A percentile compares a stretch with the other conserved stretches of the same genome.
Conservation (phyloP, 2,113 vertebrate genomes). For the Labeo rohita region DNA sequence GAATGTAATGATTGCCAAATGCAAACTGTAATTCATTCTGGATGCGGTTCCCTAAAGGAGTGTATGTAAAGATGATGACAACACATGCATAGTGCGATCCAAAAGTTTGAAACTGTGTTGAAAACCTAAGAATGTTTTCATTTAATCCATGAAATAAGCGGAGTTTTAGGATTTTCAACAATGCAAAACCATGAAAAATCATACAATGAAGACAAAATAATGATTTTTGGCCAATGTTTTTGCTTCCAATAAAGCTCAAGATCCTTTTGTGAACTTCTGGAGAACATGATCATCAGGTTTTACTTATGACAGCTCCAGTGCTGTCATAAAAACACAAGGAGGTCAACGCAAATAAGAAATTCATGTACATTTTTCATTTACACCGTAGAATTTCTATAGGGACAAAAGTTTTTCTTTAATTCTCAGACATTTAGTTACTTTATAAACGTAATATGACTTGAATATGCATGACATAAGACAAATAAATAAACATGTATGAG, state of each 20-base stretch:
- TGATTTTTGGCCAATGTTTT: neutral
- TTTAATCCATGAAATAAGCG: neutral
- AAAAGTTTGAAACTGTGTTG: neutral
- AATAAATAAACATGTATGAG: too few species aligned
- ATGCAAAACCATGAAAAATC: neutral
- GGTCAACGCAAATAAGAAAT: neutral
- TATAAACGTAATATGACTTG: too few species aligned
- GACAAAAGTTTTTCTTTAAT: neutral
- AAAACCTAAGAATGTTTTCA: neutral
- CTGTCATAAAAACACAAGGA: neutral
- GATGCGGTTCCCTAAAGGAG: neutral
- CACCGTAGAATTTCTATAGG: neutral
- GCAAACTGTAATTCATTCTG: slow-evolving; percentile 11
- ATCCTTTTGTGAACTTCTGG: neutral
- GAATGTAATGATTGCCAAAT: slow-evolving; percentile 22
- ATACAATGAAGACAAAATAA: neutral
- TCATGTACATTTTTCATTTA: neutral
- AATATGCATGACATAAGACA: too few species aligned
- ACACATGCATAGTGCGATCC: neutral
- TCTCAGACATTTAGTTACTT: too few species aligned
- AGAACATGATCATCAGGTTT: neutral
- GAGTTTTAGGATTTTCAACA: neutral
- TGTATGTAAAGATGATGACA: neutral
- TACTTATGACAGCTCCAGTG: neutral
- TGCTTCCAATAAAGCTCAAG: neutral